These are phyloP conservation scores for Crotalus horridus DNA, from an alignment of 2,113 vertebrate species.

Conservation along the genomic window DNA sequence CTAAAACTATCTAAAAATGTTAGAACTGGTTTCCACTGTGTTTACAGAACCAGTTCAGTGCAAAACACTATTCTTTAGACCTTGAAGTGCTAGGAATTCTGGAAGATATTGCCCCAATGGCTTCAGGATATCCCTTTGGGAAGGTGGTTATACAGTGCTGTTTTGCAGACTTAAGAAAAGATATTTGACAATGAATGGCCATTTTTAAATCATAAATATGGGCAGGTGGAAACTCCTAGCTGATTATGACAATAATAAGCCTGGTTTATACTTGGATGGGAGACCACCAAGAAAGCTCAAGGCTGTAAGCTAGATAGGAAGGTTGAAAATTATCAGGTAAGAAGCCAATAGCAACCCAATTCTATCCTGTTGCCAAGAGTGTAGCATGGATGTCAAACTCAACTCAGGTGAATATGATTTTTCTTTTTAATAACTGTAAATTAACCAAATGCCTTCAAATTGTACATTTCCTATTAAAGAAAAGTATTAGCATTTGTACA, in stretches of 20 bases:
- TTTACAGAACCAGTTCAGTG: not conserved
- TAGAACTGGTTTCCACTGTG: not conserved
- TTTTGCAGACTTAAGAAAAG: not conserved
- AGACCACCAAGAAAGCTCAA: not conserved
- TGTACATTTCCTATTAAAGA: conserved; percentile 14
- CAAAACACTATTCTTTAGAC: not conserved
- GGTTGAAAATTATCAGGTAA: not conserved
- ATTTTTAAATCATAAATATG: not conserved
- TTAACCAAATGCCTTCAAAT: not conserved
- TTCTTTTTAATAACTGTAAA: conserved; percentile 1
- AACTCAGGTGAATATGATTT: not conserved
- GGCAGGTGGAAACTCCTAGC: not conserved
- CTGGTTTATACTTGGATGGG: not conserved
- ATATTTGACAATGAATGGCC: not conserved
- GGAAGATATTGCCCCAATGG: not conserved
- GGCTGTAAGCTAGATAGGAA: not conserved
- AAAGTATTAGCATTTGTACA: not conserved
- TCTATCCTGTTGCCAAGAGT: not conserved
- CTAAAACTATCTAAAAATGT: not conserved
- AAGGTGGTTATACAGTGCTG: not conserved
- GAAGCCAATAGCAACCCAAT: not conserved
- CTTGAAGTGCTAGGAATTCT: not conserved
- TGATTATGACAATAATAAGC: not conserved
- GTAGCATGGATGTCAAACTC: not conserved
- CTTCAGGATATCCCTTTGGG: not conserved